Evolutionary conservation across 2,797 vertebrate species (phyloP).

Genomic region (Gephyroberyx darwinii): DNA sequence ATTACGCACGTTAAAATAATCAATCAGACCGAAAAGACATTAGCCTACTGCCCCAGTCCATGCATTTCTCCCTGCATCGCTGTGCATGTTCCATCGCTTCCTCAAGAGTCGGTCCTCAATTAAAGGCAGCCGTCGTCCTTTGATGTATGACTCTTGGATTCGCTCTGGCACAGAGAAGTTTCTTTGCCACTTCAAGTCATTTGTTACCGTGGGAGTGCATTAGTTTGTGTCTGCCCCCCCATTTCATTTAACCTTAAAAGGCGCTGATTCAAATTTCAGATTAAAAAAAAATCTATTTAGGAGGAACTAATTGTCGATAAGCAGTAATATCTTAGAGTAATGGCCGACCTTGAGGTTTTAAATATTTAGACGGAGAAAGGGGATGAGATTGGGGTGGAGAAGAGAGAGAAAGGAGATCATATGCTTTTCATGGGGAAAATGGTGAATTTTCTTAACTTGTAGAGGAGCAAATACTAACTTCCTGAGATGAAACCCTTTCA

Average conservation of each 20-base stretch:
- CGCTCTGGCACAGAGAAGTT: slow-evolving; percentile 28
- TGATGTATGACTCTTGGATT: slow-evolving; percentile 48
- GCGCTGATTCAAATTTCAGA: slow-evolving; percentile 49
- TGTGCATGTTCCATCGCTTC: slow-evolving; percentile 25
- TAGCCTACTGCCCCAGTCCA: slow-evolving; percentile 23
- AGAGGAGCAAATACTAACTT: too few relatives aligned
- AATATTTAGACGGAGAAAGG: background rate
- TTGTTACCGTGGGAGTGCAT: slow-evolving; percentile 40
- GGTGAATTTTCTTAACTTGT: background rate
- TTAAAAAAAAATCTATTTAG: slow-evolving; percentile 29
- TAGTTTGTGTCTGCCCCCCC: slow-evolving; percentile 30
- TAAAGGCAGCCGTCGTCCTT: slow-evolving; percentile 46
- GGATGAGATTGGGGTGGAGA: background rate
- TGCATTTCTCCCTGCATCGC: slow-evolving; percentile 14
- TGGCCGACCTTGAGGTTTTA: slow-evolving; percentile 30
- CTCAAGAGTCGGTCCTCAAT: slow-evolving; percentile 42
- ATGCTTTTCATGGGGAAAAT: too few relatives aligned
- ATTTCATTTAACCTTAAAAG: slow-evolving; percentile 34
- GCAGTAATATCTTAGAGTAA: slow-evolving; percentile 24
- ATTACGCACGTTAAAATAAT: background rate
- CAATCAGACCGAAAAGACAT: slow-evolving; percentile 32
- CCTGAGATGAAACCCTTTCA: too few relatives aligned
- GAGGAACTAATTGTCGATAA: slow-evolving; percentile 21
- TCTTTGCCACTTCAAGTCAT: slow-evolving; percentile 40
- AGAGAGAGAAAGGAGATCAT: background rate